Evolutionary conservation across 2,888 invertebrate genomes (phyloP), one percentile per base, ranked within the genome.

Genomic region (Hirtodrosophila histrioides): DNA sequence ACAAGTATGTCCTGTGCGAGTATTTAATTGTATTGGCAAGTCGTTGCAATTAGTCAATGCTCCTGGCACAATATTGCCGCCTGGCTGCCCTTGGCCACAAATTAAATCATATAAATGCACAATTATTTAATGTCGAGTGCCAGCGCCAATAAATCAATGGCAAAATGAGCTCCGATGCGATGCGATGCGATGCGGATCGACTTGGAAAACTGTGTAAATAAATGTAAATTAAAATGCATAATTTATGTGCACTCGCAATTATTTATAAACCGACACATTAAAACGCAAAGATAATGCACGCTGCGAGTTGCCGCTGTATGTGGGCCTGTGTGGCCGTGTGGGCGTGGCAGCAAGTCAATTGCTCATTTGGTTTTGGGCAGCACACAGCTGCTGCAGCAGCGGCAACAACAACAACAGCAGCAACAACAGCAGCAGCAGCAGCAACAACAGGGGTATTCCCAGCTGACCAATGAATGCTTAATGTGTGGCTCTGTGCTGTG

Each of bases 21-120:
- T 23, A 65, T 65, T 66, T 56, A 66, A 69, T 69, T 66, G 66
- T 66, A 44, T 12, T 44, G 44, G 41, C 54, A 74, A 78, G 78
- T 61, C 62, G 51, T 75, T 46, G 79, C 88, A 83, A 88, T 88
- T 88, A 87, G 82, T 87, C 83, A 84, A 78, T 53, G 71, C 66
- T 64, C 61, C 78, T 70, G 80, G 81, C 81, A 66, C 73, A 73
- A 60, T 85, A 72, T 72, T 61, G 68, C 60, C 62, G 63, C 55
- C 55, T 60, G 55, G 56, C 65, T 78, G 77, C 77, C 87, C 67
- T 65, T 75, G 84, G 86, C 84, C 89, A 83, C 89, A 85, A 85
- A 85, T 85, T 89, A 89, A 85, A 84, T 86, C 89, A 85, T 86
- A 87, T 84, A 88, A 84, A 82, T 88, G 88, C 69, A 83, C 89